Evolutionary conservation across 2,888 invertebrate species (phyloP).

Genomic region (Eupithecia vulgata): DNA sequence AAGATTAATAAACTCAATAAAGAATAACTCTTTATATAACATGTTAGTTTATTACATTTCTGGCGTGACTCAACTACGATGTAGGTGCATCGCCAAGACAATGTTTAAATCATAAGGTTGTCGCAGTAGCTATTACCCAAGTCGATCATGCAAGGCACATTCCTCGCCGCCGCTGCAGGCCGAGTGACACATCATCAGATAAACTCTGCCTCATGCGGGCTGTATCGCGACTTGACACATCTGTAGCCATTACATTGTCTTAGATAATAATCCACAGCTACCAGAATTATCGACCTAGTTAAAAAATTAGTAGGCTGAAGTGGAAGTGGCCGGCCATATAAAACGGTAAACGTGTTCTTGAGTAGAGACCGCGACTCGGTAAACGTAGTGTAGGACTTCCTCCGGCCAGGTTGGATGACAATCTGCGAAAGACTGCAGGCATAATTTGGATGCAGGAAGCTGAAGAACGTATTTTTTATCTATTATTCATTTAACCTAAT

Average conservation of each 20-base stretch:
- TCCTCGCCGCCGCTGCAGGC: neutral
- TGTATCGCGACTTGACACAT: neutral
- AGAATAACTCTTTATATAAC: too few relatives aligned
- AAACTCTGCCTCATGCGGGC: neutral
- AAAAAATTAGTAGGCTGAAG: too few relatives aligned
- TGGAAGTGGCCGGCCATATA: too few relatives aligned
- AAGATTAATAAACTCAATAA: neutral
- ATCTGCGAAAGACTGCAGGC: too few relatives aligned
- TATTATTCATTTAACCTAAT: too few relatives aligned
- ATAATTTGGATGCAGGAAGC: too few relatives aligned
- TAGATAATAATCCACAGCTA: neutral
- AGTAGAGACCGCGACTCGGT: too few relatives aligned
- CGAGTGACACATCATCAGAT: slow-evolving; percentile 4
- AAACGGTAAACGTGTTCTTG: too few relatives aligned
- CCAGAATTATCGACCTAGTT: too few relatives aligned
- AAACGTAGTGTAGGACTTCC: too few relatives aligned
- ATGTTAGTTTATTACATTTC: neutral
- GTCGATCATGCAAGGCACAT: neutral
- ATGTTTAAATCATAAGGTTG: neutral
- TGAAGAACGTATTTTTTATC: too few relatives aligned
- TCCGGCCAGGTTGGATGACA: too few relatives aligned
- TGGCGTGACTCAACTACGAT: neutral
- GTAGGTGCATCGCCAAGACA: neutral
- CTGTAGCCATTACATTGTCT: neutral
- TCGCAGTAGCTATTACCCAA: neutral